phyloP scores from a whole-genome alignment of 1,140 invertebrate genomes.

The Tetramorium alpestre region DNA sequence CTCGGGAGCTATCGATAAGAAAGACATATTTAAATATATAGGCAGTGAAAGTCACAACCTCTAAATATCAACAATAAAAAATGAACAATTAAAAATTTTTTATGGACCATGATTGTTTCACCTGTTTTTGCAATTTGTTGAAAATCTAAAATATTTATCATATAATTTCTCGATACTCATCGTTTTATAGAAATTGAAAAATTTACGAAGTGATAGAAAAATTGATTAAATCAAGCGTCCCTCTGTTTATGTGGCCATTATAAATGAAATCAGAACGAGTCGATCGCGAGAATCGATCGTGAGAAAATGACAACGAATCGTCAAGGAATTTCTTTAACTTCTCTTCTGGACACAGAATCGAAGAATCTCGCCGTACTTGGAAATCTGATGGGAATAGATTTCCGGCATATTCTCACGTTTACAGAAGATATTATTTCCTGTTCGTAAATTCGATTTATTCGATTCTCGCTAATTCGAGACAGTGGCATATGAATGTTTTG shows the following conservation, averaged over 20 bases:
- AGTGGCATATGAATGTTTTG: not conserved
- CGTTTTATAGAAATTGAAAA: not conserved
- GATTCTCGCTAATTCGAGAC: not conserved
- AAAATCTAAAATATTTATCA: not conserved
- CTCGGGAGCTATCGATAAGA: not conserved
- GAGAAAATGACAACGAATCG: constrained; percentile 30
- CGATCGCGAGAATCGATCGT: constrained; percentile 42
- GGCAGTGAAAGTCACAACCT: not conserved
- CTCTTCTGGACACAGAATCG: constrained; percentile 36
- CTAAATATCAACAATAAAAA: not conserved
- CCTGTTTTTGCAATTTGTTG: not conserved
- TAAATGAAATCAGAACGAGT: constrained; percentile 25
- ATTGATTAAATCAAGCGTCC: not conserved
- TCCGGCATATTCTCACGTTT: constrained; percentile 70
- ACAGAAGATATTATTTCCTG: constrained; percentile 51
- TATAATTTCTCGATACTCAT: not conserved
- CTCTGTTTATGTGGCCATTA: not conserved
- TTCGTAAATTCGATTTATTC: constrained; percentile 42
- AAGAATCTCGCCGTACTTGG: not conserved
- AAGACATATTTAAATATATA: not conserved
- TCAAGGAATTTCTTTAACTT: not conserved
- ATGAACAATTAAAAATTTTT: not conserved
- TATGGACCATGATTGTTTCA: not conserved
- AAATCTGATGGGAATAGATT: constrained; percentile 65
- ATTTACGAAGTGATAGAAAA: not conserved